Conservation (phyloP, 2,888 invertebrate genomes). For the Celastrina argiolus region DNA sequence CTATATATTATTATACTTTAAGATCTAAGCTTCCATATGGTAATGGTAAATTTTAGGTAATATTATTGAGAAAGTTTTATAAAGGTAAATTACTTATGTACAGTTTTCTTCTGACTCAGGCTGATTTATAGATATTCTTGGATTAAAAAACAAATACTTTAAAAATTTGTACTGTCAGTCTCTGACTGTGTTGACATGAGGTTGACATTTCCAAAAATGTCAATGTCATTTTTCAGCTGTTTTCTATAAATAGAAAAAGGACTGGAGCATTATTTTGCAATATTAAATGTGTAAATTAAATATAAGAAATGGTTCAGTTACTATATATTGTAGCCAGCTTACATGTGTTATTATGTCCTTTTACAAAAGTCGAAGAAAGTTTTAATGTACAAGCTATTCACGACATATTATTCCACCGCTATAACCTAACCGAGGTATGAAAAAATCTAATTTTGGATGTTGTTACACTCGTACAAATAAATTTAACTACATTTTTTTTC, state of each 20-base stretch:
- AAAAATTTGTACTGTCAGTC: background rate
- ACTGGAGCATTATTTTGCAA: slow-evolving; percentile 32
- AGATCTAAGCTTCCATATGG: no score
- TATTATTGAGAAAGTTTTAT: no score
- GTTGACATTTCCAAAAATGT: background rate
- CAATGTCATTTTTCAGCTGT: slow-evolving; percentile 21
- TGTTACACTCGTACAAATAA: background rate
- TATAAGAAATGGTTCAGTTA: slow-evolving; percentile 82
- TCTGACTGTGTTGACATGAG: background rate
- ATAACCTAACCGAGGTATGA: slow-evolving; percentile 89
- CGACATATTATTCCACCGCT: slow-evolving; percentile 93
- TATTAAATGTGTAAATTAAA: slow-evolving; percentile 34
- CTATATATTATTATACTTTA: no score
- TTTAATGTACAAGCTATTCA: slow-evolving; percentile 99
- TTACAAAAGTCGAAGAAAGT: slow-evolving; percentile 99
- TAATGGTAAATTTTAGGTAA: no score
- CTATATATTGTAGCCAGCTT: slow-evolving; percentile 85
- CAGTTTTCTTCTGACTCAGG: no score
- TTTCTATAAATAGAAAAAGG: slow-evolving; percentile 30
- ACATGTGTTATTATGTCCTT: slow-evolving; percentile 93
- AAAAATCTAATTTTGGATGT: slow-evolving; percentile 70
- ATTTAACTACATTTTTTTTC: slow-evolving; percentile 37
- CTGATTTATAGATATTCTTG: no score
- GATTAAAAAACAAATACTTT: no score
- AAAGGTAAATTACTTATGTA: no score